A percentile compares a stretch with the other conserved stretches of the same genome.
phyloP scores from a whole-genome alignment of 2,797 vertebrate genomes.

The Dipus sagitta region DNA sequence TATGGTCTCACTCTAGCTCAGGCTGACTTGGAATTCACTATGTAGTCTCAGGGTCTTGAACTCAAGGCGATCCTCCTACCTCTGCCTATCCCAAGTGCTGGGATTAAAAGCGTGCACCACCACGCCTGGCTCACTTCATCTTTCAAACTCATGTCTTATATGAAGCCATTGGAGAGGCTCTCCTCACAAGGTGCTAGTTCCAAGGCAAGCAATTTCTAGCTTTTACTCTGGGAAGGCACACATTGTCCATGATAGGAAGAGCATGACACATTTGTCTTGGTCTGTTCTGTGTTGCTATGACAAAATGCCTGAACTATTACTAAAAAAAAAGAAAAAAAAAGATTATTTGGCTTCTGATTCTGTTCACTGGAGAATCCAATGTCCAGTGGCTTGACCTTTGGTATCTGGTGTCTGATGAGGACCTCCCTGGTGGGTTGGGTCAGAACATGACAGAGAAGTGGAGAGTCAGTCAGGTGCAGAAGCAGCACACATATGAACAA shows the following conservation, averaged over 20 bases:
- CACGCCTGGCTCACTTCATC: too few relatives aligned
- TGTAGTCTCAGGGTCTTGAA: too few relatives aligned
- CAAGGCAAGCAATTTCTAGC: background rate
- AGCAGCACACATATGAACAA: background rate
- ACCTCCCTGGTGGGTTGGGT: background rate
- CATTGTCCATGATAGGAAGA: background rate
- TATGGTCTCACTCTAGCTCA: too few relatives aligned
- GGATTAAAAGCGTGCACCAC: too few relatives aligned
- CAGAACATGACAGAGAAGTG: background rate
- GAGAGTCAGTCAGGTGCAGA: background rate
- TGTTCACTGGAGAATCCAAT: background rate
- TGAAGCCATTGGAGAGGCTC: background rate
- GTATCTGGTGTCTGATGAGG: background rate
- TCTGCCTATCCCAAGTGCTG: too few relatives aligned
- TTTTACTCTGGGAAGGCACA: background rate
- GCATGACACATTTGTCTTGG: background rate
- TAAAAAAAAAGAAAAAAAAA: too few relatives aligned
- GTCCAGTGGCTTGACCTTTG: too few relatives aligned
- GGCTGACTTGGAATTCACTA: too few relatives aligned
- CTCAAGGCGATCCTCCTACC: too few relatives aligned
- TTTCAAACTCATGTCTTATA: background rate
- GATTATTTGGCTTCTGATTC: background rate
- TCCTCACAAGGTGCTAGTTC: background rate
- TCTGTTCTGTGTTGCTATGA: background rate
- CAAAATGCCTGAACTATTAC: background rate